Evolutionary conservation across 2,888 invertebrate genomes (phyloP), one percentile per base, ranked within the genome.

Genomic region (Dolomedes plantarius): DNA sequence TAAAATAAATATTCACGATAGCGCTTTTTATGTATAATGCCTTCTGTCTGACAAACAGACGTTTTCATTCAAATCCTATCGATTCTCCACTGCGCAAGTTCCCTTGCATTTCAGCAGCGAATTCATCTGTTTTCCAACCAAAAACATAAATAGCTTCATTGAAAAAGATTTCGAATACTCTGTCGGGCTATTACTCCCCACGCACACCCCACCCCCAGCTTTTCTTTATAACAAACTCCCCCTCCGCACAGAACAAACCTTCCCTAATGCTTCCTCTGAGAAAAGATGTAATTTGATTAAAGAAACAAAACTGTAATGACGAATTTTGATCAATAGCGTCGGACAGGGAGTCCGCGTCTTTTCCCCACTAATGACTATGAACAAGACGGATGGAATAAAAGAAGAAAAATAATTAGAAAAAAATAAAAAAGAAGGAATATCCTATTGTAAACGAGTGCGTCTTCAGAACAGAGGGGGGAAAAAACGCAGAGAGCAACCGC

Each of bases 241-340:
- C 56, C 56, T 56, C 19, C 5, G 23, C 3, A 1, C 23, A 23
- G 56, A 56, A 56, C 56, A 65, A 65, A 31, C n/a, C 65, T 11
- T 13, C 31, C 31, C n/a, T 65, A 65, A 65, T 65, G 65, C 65
- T n/a, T 65, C n/a, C 65, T 6, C 65, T 16, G 29, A 31, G 31
- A 65, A 65, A 65, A 16, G 31, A 65, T 65, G 65, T 65, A 65
- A 65, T 65, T 65, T 65, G 65, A 65, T 65, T 65, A 65, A 65
- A 65, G 65, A 65, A 65, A 29, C 31, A 65, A 28, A 65, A 65
- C 29, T n/a, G 65, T 31, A 65, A 65, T 31, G 65, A 65, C 65
- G 65, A 31, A 65, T 65, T 65, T 65, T 65, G 65, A 65, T 65
- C 65, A 65, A 65, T 65, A 65, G 31, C 7, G 16, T 16, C 13